A percentile compares a stretch with the other conserved stretches of the same genome.
phyloP scores from a whole-genome alignment of 2,113 vertebrate species.

The Esox niger region DNA sequence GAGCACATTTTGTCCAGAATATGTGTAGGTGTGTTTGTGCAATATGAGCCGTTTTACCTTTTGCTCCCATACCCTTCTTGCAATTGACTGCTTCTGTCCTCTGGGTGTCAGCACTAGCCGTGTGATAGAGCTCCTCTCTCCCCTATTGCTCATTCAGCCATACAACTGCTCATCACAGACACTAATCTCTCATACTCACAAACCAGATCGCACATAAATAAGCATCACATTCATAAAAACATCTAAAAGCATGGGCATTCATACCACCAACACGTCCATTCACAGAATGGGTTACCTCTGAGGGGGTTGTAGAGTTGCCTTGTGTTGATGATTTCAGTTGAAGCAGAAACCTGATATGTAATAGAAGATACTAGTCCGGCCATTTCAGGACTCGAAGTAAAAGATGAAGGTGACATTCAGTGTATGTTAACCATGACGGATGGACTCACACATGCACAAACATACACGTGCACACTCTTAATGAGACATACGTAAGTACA shows the following conservation, averaged over 20 bases:
- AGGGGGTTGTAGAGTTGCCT: slow-evolving; percentile 16
- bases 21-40: no score
- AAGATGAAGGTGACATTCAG: slow-evolving; percentile 68
- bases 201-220: neutral
- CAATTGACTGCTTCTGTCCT: slow-evolving; percentile 72
- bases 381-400: slow-evolving; percentile 31
- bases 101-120: slow-evolving; percentile 78
- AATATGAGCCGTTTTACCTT: slow-evolving; percentile 1
- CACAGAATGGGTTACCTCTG: neutral
- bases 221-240: slow-evolving; percentile 14
- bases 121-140: slow-evolving; percentile 30
- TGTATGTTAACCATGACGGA: slow-evolving; percentile 38
- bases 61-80: slow-evolving; percentile 51
- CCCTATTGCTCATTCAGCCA: slow-evolving; percentile 59
- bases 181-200: slow-evolving; percentile 13
- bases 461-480: neutral
- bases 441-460: slow-evolving; percentile 3
- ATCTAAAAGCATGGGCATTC: neutral
- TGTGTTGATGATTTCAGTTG: slow-evolving; percentile 46
- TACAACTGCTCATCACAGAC: slow-evolving; percentile 25
- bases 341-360: slow-evolving; percentile 62
- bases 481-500: neutral
- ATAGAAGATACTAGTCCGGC: slow-evolving; percentile 44
- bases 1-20: no score
- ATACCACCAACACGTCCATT: no score